Percentiles rank a stretch among this genome's conserved stretches.
Conservation (phyloP, 1,140 invertebrate species). For the Cecropterus lyciades region DNA sequence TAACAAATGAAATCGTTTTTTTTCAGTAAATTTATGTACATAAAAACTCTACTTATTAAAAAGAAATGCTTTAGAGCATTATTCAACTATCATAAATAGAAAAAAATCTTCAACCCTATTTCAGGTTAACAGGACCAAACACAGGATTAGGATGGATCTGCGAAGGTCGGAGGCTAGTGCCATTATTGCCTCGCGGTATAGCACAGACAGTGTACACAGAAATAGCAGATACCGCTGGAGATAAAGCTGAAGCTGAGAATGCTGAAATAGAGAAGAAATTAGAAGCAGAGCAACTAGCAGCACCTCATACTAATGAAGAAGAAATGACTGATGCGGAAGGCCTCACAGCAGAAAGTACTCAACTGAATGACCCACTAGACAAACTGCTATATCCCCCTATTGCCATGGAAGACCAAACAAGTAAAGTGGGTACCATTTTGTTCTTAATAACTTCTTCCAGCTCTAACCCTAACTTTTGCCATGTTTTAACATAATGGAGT, state of each 20-base stretch:
- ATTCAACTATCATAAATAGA: too few relatives aligned
- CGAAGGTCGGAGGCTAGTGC: constrained; percentile 92
- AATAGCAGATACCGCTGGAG: constrained; percentile 90
- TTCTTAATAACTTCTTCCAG: background rate
- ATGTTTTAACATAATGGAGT: too few relatives aligned
- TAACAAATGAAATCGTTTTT: too few relatives aligned
- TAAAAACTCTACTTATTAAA: too few relatives aligned
- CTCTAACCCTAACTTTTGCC: too few relatives aligned
- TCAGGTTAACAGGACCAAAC: constrained; percentile 91
- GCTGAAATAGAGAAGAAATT: constrained; percentile 68
- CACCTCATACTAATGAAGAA: constrained; percentile 64
- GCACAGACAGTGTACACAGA: constrained; percentile 93
- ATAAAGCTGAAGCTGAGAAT: constrained; percentile 77
- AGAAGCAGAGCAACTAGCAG: constrained; percentile 62
- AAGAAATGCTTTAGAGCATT: too few relatives aligned
- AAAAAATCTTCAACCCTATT: constrained; percentile 45
- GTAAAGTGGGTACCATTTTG: constrained; percentile 54
- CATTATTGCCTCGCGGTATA: constrained; percentile 91
- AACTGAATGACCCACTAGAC: constrained; percentile 61
- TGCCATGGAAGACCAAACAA: constrained; percentile 76
- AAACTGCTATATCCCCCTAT: constrained; percentile 68
- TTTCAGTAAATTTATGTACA: too few relatives aligned
- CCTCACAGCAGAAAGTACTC: constrained; percentile 54
- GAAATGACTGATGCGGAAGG: constrained; percentile 63
- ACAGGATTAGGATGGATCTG: constrained; percentile 93